Conservation (phyloP, 2,888 invertebrate species). For the Kuschelorhynchus macadamiae region DNA sequence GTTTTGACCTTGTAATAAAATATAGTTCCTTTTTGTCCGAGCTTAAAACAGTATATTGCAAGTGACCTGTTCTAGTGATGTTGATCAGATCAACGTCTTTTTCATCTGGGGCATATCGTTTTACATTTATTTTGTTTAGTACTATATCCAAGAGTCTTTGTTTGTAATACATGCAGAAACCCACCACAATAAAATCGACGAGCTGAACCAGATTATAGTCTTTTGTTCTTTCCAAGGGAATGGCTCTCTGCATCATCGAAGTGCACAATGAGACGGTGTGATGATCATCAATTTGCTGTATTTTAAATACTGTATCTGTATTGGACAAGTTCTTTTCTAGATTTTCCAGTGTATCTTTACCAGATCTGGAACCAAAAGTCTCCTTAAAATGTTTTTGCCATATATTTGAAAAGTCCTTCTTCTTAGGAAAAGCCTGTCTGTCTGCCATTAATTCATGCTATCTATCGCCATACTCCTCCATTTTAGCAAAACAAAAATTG, state of each 20-base stretch:
- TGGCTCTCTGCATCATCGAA: too few relatives aligned
- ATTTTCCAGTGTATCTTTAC: slow-evolving; percentile 35
- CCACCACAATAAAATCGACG: slow-evolving; percentile 19
- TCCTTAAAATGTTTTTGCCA: slow-evolving; percentile 47
- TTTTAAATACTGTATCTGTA: slow-evolving; percentile 23
- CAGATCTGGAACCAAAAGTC: slow-evolving; percentile 43
- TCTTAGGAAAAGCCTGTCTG: slow-evolving; percentile 40
- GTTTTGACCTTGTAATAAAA: background rate
- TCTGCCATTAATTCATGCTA: slow-evolving; percentile 42
- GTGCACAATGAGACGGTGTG: slow-evolving; percentile 30
- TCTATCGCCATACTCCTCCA: slow-evolving; percentile 48
- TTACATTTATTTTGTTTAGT: slow-evolving; percentile 29
- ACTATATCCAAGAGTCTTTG: slow-evolving; percentile 33
- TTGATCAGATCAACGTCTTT: slow-evolving; percentile 17
- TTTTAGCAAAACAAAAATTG: slow-evolving; percentile 44
- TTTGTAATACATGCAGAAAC: slow-evolving; percentile 30
- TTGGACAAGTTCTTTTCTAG: slow-evolving; percentile 37
- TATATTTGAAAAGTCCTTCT: slow-evolving; percentile 44
- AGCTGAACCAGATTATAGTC: slow-evolving; percentile 37
- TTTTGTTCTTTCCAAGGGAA: slow-evolving; percentile 3
- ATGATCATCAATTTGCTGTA: slow-evolving; percentile 13
- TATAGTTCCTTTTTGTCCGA: background rate
- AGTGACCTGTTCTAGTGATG: background rate
- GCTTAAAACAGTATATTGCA: slow-evolving; percentile 20
- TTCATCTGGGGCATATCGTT: slow-evolving; percentile 27